Percentiles rank a stretch among this genome's conserved stretches.
Conservation (phyloP, 2,797 vertebrate species). For the Echiichthys vipera region DNA sequence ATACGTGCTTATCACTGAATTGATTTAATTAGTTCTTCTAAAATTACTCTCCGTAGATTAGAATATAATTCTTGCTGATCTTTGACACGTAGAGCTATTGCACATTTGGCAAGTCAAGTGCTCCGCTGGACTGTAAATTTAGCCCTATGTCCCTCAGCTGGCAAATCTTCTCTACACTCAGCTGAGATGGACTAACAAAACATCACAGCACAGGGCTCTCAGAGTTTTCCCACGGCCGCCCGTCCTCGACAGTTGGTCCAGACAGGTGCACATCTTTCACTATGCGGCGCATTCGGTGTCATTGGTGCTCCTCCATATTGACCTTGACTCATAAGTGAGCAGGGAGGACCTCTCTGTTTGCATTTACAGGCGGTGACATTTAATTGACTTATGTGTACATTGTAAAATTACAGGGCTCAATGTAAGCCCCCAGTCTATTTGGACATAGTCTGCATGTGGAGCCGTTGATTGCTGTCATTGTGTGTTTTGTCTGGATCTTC, state of each 20-base stretch:
- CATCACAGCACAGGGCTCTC: slow-evolving; percentile 45
- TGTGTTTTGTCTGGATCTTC: slow-evolving; percentile 29
- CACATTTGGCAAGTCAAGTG: slow-evolving; percentile 49
- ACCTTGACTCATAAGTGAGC: slow-evolving; percentile 60
- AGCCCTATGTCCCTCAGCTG: slow-evolving; percentile 66
- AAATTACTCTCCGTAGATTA: slow-evolving; percentile 21
- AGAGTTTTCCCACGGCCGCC: slow-evolving; percentile 77
- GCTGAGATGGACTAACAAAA: slow-evolving; percentile 66
- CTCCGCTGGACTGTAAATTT: slow-evolving; percentile 57
- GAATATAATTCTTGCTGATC: slow-evolving; percentile 29
- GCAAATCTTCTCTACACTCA: slow-evolving; percentile 64
- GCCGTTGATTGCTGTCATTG: slow-evolving; percentile 15
- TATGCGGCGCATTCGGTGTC: slow-evolving; percentile 53
- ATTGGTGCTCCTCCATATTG: slow-evolving; percentile 19
- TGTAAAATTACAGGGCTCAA: slow-evolving; percentile 9
- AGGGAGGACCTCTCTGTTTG: slow-evolving; percentile 24
- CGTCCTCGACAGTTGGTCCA: slow-evolving; percentile 74
- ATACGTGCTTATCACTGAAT: not conserved
- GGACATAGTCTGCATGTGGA: slow-evolving; percentile 3
- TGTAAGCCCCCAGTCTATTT: slow-evolving; percentile 15
- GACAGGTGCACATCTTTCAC: slow-evolving; percentile 77
- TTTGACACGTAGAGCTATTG: slow-evolving; percentile 30
- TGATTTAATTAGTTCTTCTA: slow-evolving; percentile 14
- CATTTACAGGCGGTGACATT: slow-evolving; percentile 15
- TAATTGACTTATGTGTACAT: slow-evolving; percentile 27